phyloP scores from a whole-genome alignment of 2,113 vertebrate genomes.

The Tursiops truncatus region DNA sequence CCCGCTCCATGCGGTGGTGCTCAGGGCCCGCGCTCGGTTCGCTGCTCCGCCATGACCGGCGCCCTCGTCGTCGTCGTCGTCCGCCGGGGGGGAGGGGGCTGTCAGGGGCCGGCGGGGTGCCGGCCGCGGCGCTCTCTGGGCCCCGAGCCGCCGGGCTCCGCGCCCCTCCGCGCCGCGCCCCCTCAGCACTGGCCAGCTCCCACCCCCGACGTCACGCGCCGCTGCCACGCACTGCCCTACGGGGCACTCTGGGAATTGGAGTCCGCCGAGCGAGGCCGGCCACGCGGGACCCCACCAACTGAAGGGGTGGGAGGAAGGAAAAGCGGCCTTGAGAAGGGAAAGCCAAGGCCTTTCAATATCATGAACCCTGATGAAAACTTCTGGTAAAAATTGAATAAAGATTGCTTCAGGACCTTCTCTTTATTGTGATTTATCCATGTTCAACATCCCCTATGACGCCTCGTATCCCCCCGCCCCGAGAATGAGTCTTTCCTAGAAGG shows the following conservation, averaged over 20 bases:
- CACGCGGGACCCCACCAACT: background rate
- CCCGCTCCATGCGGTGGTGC: constrained; percentile 75
- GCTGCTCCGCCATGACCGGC: constrained; percentile 74
- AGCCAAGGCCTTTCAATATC: background rate
- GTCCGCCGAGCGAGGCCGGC: constrained; percentile 7
- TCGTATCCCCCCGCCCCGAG: background rate
- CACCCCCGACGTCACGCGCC: constrained; percentile 75
- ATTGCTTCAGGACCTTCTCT: background rate
- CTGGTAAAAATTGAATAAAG: fast-evolving
- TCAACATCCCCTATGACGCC: background rate
- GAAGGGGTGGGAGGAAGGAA: background rate
- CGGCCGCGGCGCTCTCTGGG: constrained; percentile 61
- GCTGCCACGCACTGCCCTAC: constrained; percentile 40
- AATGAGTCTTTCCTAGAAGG: constrained; percentile 55
- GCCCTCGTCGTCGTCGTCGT: constrained; percentile 38
- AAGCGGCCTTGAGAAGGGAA: background rate
- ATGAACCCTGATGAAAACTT: background rate
- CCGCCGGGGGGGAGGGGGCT: constrained; percentile 71
- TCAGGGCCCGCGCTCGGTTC: constrained; percentile 63
- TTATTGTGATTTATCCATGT: background rate
- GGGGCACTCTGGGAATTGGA: constrained; percentile 72
- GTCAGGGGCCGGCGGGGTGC: constrained; percentile 72
- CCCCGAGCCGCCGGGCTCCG: constrained; percentile 53
- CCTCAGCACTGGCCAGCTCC: constrained; percentile 82
- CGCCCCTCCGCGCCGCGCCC: constrained; percentile 75